Conservation (phyloP, 1,140 invertebrate species). For the Cyphomyrmex costatus region DNA sequence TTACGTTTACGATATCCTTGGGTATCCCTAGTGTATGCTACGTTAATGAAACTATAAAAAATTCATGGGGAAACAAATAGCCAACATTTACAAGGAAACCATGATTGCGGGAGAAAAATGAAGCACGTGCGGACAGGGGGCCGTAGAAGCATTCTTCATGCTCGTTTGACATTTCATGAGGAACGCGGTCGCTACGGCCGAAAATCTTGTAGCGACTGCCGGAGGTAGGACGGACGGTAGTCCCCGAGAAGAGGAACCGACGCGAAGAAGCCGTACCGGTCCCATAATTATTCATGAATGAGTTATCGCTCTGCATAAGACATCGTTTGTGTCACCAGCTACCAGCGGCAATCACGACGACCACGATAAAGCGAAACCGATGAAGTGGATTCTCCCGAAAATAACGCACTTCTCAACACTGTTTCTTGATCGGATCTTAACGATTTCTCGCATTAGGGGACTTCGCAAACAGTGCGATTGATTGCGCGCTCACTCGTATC, state of each 20-base stretch:
- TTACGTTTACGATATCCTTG: background rate
- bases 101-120: constrained; percentile 46
- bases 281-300: constrained; percentile 81
- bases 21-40: background rate
- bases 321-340: constrained; percentile 41
- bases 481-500: constrained; percentile 54
- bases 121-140: constrained; percentile 22
- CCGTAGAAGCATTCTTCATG: constrained; percentile 52
- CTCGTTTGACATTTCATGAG: constrained; percentile 73
- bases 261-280: constrained; percentile 53
- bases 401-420: background rate
- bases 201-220: constrained; percentile 26
- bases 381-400: constrained; percentile 3
- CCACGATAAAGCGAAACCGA: constrained; percentile 19
- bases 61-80: constrained; percentile 8
- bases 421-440: constrained; percentile 72
- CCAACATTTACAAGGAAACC: constrained; percentile 1
- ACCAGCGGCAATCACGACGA: constrained; percentile 14
- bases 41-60: constrained; percentile 25
- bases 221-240: constrained; percentile 24
- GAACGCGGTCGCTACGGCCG: constrained; percentile 55
- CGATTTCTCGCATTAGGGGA: constrained; percentile 76
- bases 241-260: constrained; percentile 42
- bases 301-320: constrained; percentile 72
- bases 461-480: constrained; percentile 66